Conservation (phyloP, 2,113 vertebrate genomes). For the Lethenteron reissneri region DNA sequence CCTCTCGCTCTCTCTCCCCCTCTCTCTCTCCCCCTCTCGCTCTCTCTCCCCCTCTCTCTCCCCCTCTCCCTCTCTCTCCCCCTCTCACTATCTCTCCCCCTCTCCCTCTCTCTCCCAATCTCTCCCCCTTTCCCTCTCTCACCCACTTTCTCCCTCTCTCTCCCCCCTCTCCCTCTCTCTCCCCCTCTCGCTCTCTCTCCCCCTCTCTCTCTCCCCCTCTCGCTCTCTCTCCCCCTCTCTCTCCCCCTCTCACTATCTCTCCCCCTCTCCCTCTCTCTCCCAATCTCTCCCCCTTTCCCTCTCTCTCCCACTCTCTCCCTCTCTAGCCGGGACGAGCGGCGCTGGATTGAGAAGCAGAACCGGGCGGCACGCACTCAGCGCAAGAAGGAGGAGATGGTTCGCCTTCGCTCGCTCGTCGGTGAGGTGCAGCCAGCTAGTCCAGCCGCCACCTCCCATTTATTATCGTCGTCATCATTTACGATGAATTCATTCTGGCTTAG, state of each 20-base stretch:
- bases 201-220: background rate
- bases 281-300: background rate
- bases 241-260: background rate
- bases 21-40: background rate
- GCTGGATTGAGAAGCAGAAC: constrained; percentile 98
- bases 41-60: background rate
- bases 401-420: constrained; percentile 73
- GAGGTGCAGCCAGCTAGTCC: constrained; percentile 9
- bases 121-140: background rate
- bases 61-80: background rate
- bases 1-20: background rate
- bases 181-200: background rate
- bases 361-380: constrained; percentile 64
- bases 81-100: background rate
- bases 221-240: background rate
- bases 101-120: background rate
- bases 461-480: background rate
- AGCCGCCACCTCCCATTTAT: too few species aligned
- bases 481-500: too few species aligned
- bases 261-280: background rate
- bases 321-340: constrained; percentile 69
- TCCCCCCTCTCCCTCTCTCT: background rate
- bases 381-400: constrained; percentile 97
- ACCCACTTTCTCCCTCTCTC: background rate
- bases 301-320: constrained; percentile 1